These are phyloP conservation scores for Vidua chalybeata DNA, from an alignment of 2,113 vertebrate species.

Conservation along the genomic window DNA sequence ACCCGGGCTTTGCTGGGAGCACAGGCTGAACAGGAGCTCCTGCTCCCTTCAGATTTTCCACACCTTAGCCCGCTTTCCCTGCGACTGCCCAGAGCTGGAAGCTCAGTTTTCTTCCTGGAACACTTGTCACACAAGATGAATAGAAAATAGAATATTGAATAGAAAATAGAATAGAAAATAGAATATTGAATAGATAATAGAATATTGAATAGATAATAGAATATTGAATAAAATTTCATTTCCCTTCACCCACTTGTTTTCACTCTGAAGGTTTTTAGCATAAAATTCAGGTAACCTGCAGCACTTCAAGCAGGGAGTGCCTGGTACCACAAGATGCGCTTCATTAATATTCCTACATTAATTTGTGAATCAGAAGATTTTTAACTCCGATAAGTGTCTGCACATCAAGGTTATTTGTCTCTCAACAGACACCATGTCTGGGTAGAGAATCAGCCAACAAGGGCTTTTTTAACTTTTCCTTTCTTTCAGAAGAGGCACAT, in stretches of 20 bases:
- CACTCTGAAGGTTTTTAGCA: background rate
- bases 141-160: background rate
- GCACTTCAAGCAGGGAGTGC: background rate
- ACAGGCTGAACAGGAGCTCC: background rate
- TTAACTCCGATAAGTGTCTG: background rate
- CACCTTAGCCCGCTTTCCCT: background rate
- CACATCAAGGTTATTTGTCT: background rate
- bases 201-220: background rate
- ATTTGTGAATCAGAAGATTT: background rate
- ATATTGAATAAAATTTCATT: background rate
- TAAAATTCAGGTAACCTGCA: background rate
- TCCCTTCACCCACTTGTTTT: background rate
- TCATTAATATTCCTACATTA: background rate
- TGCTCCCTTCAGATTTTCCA: background rate
- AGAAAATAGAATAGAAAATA: background rate
- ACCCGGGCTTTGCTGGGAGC: background rate
- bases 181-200: background rate
- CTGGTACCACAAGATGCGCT: background rate
- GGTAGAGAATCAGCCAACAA: background rate
- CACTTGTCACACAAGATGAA: background rate
- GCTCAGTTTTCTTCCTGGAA: background rate
- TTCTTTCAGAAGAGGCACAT: background rate
- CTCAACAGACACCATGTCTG: background rate
- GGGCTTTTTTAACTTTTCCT: background rate
- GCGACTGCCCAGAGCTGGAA: background rate